Conservation (phyloP, 2,888 invertebrate species). For the Meloe dianella region DNA sequence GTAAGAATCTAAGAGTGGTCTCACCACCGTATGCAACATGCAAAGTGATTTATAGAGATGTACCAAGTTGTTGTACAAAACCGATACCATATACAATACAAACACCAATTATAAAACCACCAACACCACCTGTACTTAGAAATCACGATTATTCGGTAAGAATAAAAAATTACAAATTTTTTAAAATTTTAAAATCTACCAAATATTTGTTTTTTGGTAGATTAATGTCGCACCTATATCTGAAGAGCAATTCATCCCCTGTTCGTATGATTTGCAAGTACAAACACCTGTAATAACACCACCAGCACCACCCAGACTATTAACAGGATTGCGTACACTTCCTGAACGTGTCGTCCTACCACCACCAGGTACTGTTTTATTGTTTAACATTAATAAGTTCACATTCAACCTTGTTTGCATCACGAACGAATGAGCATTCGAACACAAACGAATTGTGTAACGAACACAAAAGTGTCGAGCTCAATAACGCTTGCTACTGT, state of each 20-base stretch:
- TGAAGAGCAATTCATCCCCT: background rate
- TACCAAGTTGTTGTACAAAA: constrained; percentile 16
- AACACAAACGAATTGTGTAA: too few relatives aligned
- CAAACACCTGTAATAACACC: constrained; percentile 40
- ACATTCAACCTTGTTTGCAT: background rate
- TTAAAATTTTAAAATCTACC: background rate
- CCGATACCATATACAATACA: constrained; percentile 2
- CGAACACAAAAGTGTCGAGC: too few relatives aligned
- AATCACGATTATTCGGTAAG: constrained; percentile 32
- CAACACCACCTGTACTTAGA: constrained; percentile 22
- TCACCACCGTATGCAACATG: constrained; percentile 45
- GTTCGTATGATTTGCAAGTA: constrained; percentile 25
- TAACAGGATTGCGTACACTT: constrained; percentile 43
- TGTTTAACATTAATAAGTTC: too few relatives aligned
- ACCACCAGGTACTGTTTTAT: constrained; percentile 30
- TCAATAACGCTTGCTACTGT: too few relatives aligned
- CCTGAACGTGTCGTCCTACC: constrained; percentile 51
- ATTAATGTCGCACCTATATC: constrained; percentile 7
- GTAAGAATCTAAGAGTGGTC: constrained; percentile 49
- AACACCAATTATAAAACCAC: background rate
- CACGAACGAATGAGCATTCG: too few relatives aligned
- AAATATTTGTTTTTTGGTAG: constrained; percentile 14
- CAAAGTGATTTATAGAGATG: constrained; percentile 49
- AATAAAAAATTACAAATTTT: background rate
- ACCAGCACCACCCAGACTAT: constrained; percentile 22